Evolutionary conservation across 2,113 vertebrate genomes (phyloP).

Genomic region (Pachyramphus minor): DNA sequence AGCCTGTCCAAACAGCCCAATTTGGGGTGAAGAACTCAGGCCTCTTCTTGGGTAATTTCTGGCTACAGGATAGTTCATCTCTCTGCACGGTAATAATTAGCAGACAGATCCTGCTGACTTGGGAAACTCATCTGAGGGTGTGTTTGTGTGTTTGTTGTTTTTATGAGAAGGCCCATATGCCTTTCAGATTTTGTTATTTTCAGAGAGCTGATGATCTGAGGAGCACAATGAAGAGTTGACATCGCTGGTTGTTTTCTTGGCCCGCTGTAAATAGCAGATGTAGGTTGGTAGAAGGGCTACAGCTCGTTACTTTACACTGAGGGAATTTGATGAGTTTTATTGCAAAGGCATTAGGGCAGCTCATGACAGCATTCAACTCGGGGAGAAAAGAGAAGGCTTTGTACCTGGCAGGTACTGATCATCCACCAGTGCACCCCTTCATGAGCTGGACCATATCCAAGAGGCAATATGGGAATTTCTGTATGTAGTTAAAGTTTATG

Average conservation of each 20-base stretch:
- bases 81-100: conserved; percentile 46
- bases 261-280: conserved; percentile 45
- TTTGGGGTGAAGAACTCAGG: not conserved
- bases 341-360: not conserved
- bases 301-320: not conserved
- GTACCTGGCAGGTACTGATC: conserved; percentile 17
- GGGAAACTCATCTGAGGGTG: conserved; percentile 39
- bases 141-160: conserved; percentile 64
- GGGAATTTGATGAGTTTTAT: conserved; percentile 29
- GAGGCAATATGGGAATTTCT: conserved; percentile 31
- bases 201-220: conserved; percentile 47
- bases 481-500: conserved; percentile 15
- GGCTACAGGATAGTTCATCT: not conserved
- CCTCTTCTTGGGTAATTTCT: not conserved
- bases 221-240: conserved; percentile 39
- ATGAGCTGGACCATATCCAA: not conserved
- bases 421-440: not conserved
- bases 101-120: conserved; percentile 52
- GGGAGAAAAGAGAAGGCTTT: conserved; percentile 28
- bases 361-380: not conserved
- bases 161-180: conserved; percentile 63
- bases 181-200: conserved; percentile 54
- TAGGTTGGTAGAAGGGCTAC: conserved; percentile 16
- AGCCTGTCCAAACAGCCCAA: not conserved
- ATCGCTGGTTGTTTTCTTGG: conserved; percentile 32